A percentile compares a stretch with the other conserved stretches of the same genome.
Evolutionary conservation across 1,140 invertebrate genomes (phyloP).

Genomic region (Brachionus plicatilis): DNA sequence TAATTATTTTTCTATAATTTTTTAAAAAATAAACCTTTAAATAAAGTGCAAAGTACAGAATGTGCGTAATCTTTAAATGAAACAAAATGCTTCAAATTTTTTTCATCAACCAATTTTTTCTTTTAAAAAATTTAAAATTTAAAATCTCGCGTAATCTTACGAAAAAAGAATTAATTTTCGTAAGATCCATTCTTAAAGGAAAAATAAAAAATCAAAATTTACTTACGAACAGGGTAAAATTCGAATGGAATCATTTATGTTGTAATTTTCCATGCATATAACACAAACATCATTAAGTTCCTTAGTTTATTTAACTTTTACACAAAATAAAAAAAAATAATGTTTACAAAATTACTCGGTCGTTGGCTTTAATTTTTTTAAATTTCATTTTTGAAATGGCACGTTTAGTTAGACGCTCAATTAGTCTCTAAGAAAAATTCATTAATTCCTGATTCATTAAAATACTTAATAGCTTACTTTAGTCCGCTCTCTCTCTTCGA

Average conservation of each 20-base stretch:
- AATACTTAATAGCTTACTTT: neutral
- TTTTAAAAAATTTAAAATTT: too few relatives aligned
- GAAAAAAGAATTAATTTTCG: too few relatives aligned
- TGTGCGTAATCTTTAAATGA: too few relatives aligned
- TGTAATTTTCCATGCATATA: constrained; percentile 31
- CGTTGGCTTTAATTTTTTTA: neutral
- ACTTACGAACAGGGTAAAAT: constrained; percentile 29
- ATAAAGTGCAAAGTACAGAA: too few relatives aligned
- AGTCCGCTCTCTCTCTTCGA: neutral
- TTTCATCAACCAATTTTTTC: too few relatives aligned
- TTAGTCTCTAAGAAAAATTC: neutral
- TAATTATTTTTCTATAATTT: too few relatives aligned
- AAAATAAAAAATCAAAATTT: neutral
- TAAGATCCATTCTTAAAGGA: too few relatives aligned
- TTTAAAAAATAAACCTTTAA: too few relatives aligned
- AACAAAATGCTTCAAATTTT: too few relatives aligned
- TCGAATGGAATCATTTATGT: neutral
- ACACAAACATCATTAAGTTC: constrained; percentile 23
- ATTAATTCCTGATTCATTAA: neutral
- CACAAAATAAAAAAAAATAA: neutral
- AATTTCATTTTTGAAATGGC: constrained; percentile 24
- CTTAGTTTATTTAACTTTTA: neutral
- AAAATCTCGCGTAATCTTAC: too few relatives aligned
- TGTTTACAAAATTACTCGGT: neutral
- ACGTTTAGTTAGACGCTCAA: neutral